Evolutionary conservation across 2,888 invertebrate species (phyloP).

Genomic region (Sesia bembeciformis): DNA sequence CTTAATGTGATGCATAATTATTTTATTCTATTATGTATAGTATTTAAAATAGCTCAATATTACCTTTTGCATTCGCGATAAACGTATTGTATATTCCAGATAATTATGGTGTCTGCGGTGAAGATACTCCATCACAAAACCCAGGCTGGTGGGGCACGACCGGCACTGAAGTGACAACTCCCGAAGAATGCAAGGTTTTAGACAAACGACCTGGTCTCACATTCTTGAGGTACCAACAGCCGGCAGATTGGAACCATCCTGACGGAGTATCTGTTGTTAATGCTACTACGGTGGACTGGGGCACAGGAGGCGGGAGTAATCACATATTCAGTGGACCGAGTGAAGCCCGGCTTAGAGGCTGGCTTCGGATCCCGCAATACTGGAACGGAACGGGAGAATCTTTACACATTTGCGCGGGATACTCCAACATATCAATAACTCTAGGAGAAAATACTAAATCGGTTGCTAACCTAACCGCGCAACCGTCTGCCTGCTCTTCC

Average conservation of each 20-base stretch:
- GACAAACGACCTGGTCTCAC: slow-evolving; percentile 92
- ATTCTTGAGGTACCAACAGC: slow-evolving; percentile 89
- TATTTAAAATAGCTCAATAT: neutral
- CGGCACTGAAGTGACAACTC: slow-evolving; percentile 82
- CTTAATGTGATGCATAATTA: neutral
- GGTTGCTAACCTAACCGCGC: slow-evolving; percentile 78
- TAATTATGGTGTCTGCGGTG: slow-evolving; percentile 89
- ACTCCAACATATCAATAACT: slow-evolving; percentile 80
- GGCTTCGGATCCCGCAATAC: slow-evolving; percentile 83
- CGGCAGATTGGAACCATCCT: slow-evolving; percentile 90
- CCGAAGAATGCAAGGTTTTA: slow-evolving; percentile 84
- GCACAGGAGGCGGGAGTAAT: slow-evolving; percentile 79
- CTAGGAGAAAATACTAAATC: slow-evolving; percentile 65
- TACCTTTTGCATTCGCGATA: neutral
- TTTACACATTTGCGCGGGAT: slow-evolving; percentile 85
- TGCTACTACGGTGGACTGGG: slow-evolving; percentile 87
- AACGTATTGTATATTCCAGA: slow-evolving; percentile 44
- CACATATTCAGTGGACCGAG: slow-evolving; percentile 81
- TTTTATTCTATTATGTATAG: neutral
- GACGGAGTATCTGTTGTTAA: slow-evolving; percentile 91
- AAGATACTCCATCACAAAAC: slow-evolving; percentile 86
- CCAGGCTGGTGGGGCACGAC: slow-evolving; percentile 94
- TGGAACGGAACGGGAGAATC: slow-evolving; percentile 81
- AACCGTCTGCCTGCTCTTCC: slow-evolving; percentile 80
- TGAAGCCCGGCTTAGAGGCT: slow-evolving; percentile 86